phyloP scores from a whole-genome alignment of 2,888 invertebrate species.

The Gonocerus acuteangulatus region DNA sequence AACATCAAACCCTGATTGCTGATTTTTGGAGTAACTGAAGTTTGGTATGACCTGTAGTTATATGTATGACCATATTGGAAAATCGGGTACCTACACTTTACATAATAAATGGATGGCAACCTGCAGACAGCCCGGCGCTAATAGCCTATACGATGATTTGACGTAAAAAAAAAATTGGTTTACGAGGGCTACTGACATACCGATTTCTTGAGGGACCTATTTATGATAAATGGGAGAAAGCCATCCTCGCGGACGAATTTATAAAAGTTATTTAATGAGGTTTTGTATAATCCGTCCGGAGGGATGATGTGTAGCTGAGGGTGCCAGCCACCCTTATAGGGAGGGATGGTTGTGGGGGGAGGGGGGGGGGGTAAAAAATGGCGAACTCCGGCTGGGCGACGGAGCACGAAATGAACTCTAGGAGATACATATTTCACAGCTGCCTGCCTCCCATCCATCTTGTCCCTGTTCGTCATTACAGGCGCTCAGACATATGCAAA shows the following conservation, averaged over 20 bases:
- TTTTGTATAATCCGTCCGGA: neutral
- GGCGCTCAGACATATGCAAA: neutral
- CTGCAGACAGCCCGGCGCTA: no score
- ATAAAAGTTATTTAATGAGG: slow-evolving; percentile 1
- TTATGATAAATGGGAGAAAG: no score
- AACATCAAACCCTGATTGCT: no score
- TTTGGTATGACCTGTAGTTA: no score
- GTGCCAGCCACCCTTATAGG: neutral
- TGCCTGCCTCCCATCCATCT: slow-evolving; percentile 17
- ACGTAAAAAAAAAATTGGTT: no score
- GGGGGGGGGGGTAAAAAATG: slow-evolving; percentile 10
- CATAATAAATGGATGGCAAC: no score
- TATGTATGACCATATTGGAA: no score
- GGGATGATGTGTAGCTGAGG: neutral
- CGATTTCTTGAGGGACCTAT: no score
- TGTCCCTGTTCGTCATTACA: slow-evolving; percentile 1
- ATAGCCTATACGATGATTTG: no score
- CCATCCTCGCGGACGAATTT: neutral
- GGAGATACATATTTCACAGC: slow-evolving; percentile 25
- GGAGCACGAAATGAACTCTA: slow-evolving; percentile 25
- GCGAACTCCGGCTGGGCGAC: neutral
- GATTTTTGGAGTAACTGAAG: no score
- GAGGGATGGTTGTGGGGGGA: neutral
- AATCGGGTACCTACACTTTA: no score
- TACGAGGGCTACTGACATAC: no score